phyloP scores from a whole-genome alignment of 2,888 invertebrate genomes.

The Eristalinus sepulchralis region DNA sequence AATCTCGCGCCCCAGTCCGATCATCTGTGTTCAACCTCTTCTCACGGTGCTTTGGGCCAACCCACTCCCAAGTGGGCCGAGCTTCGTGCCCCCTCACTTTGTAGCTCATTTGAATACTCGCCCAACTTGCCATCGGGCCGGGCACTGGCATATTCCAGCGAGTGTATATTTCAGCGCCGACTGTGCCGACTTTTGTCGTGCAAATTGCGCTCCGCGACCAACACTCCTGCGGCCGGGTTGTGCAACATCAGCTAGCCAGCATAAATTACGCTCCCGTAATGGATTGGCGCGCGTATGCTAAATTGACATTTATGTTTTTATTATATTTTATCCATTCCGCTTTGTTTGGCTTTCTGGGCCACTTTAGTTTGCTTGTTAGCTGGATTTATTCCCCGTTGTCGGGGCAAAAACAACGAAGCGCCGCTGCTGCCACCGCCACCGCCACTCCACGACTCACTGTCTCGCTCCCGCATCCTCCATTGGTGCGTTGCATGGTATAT shows the following conservation, averaged over 20 bases:
- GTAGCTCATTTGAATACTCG: slow-evolving; percentile 59
- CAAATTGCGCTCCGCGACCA: slow-evolving; percentile 55
- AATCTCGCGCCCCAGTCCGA: not conserved
- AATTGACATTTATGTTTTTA: slow-evolving; percentile 75
- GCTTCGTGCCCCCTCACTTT: slow-evolving; percentile 32
- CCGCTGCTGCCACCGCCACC: too few species aligned
- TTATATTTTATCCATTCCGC: slow-evolving; percentile 73
- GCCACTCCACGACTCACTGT: not conserved
- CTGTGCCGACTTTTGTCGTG: slow-evolving; percentile 45
- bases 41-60: not conserved
- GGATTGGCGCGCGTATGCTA: slow-evolving; percentile 74
- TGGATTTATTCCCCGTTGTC: slow-evolving; percentile 47
- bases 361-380: slow-evolving; percentile 70
- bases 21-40: slow-evolving; percentile 34
- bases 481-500: slow-evolving; percentile 34
- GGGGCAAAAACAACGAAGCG: slow-evolving; percentile 12
- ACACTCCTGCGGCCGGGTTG: slow-evolving; percentile 51
- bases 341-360: slow-evolving; percentile 58
- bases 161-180: slow-evolving; percentile 36
- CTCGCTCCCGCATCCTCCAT: slow-evolving; percentile 19
- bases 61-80: slow-evolving; percentile 51
- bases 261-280: slow-evolving; percentile 74
- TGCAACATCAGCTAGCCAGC: slow-evolving; percentile 61
- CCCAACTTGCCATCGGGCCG: slow-evolving; percentile 10
- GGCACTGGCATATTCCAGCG: not conserved